These are phyloP conservation scores for Cataglyphis albicans DNA, from an alignment of 2,888 invertebrate species.

Conservation along the genomic window DNA sequence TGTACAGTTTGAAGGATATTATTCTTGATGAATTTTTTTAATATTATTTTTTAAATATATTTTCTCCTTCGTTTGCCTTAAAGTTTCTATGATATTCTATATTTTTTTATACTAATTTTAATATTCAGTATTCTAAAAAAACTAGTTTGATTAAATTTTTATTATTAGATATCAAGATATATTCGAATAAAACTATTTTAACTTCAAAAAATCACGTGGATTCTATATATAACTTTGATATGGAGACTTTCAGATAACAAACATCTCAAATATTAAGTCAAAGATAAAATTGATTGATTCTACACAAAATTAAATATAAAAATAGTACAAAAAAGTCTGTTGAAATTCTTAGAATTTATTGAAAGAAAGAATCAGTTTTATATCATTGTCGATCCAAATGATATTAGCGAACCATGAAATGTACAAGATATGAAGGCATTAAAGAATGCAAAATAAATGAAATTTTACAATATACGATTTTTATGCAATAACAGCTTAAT, in stretches of 20 bases:
- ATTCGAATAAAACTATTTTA: conserved; percentile 12
- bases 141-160: conserved; percentile 63
- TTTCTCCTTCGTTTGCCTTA: not conserved
- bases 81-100: not conserved
- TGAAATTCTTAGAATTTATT: not conserved
- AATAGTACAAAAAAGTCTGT: no score
- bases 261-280: not conserved
- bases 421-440: not conserved
- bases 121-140: not conserved
- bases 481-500: not conserved
- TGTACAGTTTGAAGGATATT: not conserved
- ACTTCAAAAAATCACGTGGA: conserved; percentile 46
- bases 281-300: not conserved
- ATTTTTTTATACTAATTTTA: no score
- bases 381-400: not conserved
- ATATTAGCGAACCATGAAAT: conserved; percentile 44
- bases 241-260: not conserved
- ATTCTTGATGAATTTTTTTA: not conserved
- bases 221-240: conserved; percentile 56
- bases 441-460: not conserved
- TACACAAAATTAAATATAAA: not conserved
- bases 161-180: conserved; percentile 53
- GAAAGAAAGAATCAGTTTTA: not conserved
- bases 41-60: no score
- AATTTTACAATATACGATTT: not conserved